phyloP scores from a whole-genome alignment of 2,888 invertebrate genomes.

The Drosophila siamana region DNA sequence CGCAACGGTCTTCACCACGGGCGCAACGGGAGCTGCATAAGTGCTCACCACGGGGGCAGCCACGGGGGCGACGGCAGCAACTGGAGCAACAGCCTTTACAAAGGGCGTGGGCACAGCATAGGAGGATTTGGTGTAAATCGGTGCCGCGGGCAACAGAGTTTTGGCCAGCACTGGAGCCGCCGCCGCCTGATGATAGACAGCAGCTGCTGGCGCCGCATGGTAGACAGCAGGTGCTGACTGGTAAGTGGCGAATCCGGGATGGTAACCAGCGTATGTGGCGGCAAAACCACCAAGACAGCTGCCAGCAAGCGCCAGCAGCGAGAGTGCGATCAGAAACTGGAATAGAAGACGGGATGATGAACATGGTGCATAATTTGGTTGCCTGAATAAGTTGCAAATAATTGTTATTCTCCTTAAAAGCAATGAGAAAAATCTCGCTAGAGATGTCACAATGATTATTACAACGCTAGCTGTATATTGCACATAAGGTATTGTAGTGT shows the following conservation, averaged over 20 bases:
- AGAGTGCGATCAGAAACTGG: conserved; percentile 71
- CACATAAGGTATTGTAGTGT: no score
- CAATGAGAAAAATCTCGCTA: no score
- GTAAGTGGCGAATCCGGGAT: conserved; percentile 70
- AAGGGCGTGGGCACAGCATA: conserved; percentile 57
- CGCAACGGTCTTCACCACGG: conserved; percentile 41
- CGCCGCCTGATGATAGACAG: conserved; percentile 44
- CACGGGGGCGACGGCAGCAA: conserved; percentile 20
- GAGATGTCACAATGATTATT: no score
- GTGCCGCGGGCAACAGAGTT: conserved; percentile 38
- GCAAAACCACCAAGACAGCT: conserved; percentile 70
- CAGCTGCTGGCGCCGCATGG: conserved; percentile 52
- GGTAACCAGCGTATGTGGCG: conserved; percentile 77
- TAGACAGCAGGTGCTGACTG: conserved; percentile 62
- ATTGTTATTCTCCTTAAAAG: no score
- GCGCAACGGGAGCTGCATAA: conserved; percentile 41
- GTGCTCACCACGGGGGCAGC: conserved; percentile 11
- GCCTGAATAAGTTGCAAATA: no score
- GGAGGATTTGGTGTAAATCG: conserved; percentile 56
- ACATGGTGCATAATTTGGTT: no score
- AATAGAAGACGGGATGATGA: neutral
- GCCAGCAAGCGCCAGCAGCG: conserved; percentile 71
- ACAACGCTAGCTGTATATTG: no score
- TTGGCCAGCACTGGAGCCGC: conserved; percentile 36
- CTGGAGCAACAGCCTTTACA: conserved; percentile 55